Percentiles rank a stretch among this genome's conserved stretches.
phyloP scores from a whole-genome alignment of 1,140 invertebrate species.

The Procambarus clarkii region DNA sequence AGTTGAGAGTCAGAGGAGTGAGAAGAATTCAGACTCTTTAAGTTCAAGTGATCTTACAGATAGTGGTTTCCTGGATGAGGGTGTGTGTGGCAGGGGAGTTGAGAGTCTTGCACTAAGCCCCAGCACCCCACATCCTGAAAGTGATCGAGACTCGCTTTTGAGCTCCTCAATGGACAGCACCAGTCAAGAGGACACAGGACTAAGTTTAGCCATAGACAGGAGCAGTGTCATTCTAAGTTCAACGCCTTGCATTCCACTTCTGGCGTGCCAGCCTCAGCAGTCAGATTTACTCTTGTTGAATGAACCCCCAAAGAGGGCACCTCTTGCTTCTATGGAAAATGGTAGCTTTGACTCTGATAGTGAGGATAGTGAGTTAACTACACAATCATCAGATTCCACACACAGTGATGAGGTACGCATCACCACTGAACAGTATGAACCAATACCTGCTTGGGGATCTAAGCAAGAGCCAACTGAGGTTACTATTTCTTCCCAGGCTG shows the following conservation, averaged over 20 bases:
- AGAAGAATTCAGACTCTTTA: slow-evolving; percentile 42
- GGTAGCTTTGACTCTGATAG: slow-evolving; percentile 72
- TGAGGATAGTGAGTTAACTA: slow-evolving; percentile 71
- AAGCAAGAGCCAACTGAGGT: slow-evolving; percentile 41
- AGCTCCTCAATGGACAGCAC: slow-evolving; percentile 66
- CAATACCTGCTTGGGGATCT: slow-evolving; percentile 55
- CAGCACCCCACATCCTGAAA: slow-evolving; percentile 32
- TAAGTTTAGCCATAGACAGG: slow-evolving; percentile 19
- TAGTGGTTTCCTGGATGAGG: slow-evolving; percentile 67
- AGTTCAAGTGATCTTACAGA: slow-evolving; percentile 64
- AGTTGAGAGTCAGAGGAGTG: slow-evolving; percentile 24
- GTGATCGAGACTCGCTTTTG: slow-evolving; percentile 65
- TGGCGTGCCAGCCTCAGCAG: slow-evolving; percentile 32
- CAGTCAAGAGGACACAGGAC: slow-evolving; percentile 53
- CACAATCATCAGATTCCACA: slow-evolving; percentile 72
- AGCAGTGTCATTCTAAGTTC: slow-evolving; percentile 8
- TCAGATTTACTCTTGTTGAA: not conserved
- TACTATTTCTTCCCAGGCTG: slow-evolving; percentile 1
- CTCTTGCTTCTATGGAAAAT: slow-evolving; percentile 71
- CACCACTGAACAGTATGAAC: slow-evolving; percentile 57
- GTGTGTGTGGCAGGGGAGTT: slow-evolving; percentile 38
- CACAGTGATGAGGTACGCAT: slow-evolving; percentile 72
- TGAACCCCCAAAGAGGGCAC: slow-evolving; percentile 64
- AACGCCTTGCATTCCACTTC: slow-evolving; percentile 32
- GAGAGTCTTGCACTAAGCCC: slow-evolving; percentile 37